phyloP scores from a whole-genome alignment of 2,888 invertebrate species.

The Amphipyra berbera region DNA sequence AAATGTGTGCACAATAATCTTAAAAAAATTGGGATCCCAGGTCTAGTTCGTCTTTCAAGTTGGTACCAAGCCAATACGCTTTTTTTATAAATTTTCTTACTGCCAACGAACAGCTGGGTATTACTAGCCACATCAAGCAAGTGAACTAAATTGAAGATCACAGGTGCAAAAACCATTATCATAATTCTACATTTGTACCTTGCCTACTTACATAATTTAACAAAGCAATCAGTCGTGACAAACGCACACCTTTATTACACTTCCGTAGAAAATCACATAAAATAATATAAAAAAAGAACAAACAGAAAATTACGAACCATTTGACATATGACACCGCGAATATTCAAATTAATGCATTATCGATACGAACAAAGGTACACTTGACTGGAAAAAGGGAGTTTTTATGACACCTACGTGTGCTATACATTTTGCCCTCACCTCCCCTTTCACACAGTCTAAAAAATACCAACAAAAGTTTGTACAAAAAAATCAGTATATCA shows the following conservation, averaged over 20 bases:
- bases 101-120: too few species aligned
- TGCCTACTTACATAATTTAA: slow-evolving; percentile 48
- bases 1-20: too few species aligned
- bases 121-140: too few species aligned
- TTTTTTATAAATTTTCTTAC: too few species aligned
- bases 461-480: slow-evolving; percentile 6
- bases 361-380: slow-evolving; percentile 85
- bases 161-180: slow-evolving; percentile 44
- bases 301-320: slow-evolving; percentile 88
- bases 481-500: slow-evolving; percentile 18
- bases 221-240: slow-evolving; percentile 54
- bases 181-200: slow-evolving; percentile 27
- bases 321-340: slow-evolving; percentile 90
- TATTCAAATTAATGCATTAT: slow-evolving; percentile 90
- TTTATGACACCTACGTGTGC: slow-evolving; percentile 74
- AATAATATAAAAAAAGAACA: slow-evolving; percentile 75
- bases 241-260: slow-evolving; percentile 60
- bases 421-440: slow-evolving; percentile 63
- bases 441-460: slow-evolving; percentile 65
- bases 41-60: too few species aligned
- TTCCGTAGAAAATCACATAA: slow-evolving; percentile 79
- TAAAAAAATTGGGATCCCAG: too few species aligned
- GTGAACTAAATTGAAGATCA: slow-evolving; percentile 9
- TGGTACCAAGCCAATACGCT: too few species aligned
- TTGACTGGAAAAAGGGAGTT: slow-evolving; percentile 80